Evolutionary conservation across 2,888 invertebrate genomes (phyloP), one percentile per base, ranked within the genome.

Genomic region (Cosmia pyralina): DNA sequence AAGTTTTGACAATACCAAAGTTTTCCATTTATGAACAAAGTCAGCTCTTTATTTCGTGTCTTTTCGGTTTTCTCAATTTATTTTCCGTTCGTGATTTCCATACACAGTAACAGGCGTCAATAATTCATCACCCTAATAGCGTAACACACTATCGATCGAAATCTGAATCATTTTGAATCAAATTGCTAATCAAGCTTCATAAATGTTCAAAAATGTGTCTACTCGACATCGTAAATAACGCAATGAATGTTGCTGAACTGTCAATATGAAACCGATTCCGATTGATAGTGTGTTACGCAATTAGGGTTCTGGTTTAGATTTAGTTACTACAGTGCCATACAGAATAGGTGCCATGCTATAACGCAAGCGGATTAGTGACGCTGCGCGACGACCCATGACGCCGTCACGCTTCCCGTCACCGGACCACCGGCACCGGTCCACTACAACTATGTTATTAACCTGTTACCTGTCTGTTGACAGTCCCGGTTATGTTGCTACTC

Each of bases 301-400:
- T n/a, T n/a, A n/a, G n/a, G n/a, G n/a, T n/a, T n/a, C n/a, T n/a
- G 19, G 38, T n/a, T 41, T 38, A n/a, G n/a, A 52, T 73, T 57
- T 50, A 22, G 48, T 38, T 64, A 15, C 34, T 75, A 44, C 17
- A 19, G n/a, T 66, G 28, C 17, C n/a, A n/a, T 28, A 46, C 44
- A 46, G 34, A 52, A 52, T 50, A 34, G 34, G 19, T 70, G n/a
- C 19, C 44, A 62, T 28, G 44, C 62, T 70, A 70, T 69, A 52
- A 44, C 62, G 57, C 75, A 71, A 78, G 62, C 22, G 28, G 55
- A 75, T 62, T 78, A 71, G 71, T 57, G 62, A 77, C 44, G 44
- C 55, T 13, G 75, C 34, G 15, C 70, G 62, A 44, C 19, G 19
- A n/a, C 19, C 71, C 71, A 44, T 75, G 38, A 70, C 44, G 71